Conservation (phyloP, 2,797 vertebrate species). For the Molossus alvarezi region DNA sequence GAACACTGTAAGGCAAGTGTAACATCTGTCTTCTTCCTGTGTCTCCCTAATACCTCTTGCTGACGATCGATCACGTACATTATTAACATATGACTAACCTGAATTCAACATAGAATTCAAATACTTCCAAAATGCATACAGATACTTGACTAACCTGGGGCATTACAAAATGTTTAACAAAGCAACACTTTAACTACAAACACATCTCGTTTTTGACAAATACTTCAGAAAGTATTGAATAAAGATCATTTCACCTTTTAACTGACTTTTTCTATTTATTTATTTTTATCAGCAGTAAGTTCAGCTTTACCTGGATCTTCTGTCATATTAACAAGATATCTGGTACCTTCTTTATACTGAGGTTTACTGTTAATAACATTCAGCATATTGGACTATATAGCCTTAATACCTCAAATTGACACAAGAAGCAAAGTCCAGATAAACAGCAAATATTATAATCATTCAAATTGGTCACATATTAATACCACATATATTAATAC, state of each 20-base stretch:
- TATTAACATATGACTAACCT: slow-evolving; percentile 29
- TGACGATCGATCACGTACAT: slow-evolving; percentile 8
- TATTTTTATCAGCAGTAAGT: slow-evolving; percentile 3
- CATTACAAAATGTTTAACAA: slow-evolving; percentile 25
- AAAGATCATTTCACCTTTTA: slow-evolving; percentile 49
- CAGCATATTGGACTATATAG: background rate
- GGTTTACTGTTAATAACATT: background rate
- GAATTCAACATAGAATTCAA: slow-evolving; percentile 43
- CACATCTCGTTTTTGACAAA: background rate
- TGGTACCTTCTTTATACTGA: background rate
- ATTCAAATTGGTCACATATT: background rate
- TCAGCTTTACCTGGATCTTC: background rate
- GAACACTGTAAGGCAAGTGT: background rate
- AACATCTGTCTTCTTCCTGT: background rate
- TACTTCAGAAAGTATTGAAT: slow-evolving; percentile 31
- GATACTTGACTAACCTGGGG: background rate
- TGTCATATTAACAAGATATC: background rate
- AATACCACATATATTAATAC: background rate
- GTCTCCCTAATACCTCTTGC: background rate
- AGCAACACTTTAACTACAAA: background rate
- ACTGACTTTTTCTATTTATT: background rate
- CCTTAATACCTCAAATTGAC: background rate
- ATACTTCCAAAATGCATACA: background rate
- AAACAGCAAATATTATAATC: background rate
- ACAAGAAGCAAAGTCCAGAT: background rate